Conservation (phyloP, 2,888 invertebrate genomes). For the Junonia oenone region DNA sequence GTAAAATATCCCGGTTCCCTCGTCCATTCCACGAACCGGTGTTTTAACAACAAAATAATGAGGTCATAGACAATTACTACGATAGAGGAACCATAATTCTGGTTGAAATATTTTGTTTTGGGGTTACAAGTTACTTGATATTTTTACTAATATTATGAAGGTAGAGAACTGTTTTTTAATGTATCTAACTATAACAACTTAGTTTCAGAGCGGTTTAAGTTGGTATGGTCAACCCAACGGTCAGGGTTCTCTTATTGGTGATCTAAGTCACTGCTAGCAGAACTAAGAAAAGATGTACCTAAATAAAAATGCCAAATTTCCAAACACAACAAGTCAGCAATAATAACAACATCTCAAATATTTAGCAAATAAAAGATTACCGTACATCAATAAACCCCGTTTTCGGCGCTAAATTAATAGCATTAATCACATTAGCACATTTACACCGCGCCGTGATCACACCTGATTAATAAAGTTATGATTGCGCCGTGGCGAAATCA, state of each 20-base stretch:
- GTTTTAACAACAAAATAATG: constrained; percentile 24
- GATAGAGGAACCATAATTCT: background rate
- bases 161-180: too few relatives aligned
- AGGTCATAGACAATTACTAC: constrained; percentile 17
- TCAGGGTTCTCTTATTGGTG: too few relatives aligned
- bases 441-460: constrained; percentile 58
- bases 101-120: too few relatives aligned
- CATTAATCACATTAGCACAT: constrained; percentile 74
- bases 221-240: too few relatives aligned
- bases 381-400: background rate
- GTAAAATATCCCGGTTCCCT: constrained; percentile 43
- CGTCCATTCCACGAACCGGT: constrained; percentile 21
- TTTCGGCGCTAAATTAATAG: constrained; percentile 24
- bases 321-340: background rate
- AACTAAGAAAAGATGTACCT: too few relatives aligned
- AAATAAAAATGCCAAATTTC: too few relatives aligned
- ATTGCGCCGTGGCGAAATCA: constrained; percentile 43
- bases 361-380: background rate
- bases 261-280: too few relatives aligned
- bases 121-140: too few relatives aligned
- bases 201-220: too few relatives aligned
- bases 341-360: background rate
- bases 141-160: too few relatives aligned
- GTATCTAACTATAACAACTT: too few relatives aligned
- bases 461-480: constrained; percentile 49